These are phyloP conservation scores for Zosterops pallidus DNA, from an alignment of 2,113 vertebrate genomes.

Conservation along the genomic window DNA sequence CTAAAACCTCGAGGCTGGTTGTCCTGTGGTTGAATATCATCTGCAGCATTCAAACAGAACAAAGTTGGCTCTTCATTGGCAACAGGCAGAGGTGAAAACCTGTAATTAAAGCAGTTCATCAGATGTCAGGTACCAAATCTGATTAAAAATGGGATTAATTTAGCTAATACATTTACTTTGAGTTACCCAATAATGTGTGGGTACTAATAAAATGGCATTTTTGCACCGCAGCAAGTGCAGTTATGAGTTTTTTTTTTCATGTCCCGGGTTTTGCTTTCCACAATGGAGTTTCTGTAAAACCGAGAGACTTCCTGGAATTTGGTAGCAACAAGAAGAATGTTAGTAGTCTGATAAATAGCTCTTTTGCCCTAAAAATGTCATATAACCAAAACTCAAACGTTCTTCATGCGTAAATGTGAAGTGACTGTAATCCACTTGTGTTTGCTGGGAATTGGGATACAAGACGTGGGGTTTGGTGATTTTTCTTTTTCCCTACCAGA, in stretches of 20 bases:
- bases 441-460: background rate
- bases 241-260: background rate
- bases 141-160: background rate
- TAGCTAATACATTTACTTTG: background rate
- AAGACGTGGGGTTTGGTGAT: fast-evolving
- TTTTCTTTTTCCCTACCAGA: background rate
- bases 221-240: background rate
- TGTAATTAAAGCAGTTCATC: background rate
- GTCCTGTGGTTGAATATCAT: background rate
- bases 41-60: background rate
- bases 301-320: background rate
- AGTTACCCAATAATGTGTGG: background rate
- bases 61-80: background rate
- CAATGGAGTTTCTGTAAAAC: background rate
- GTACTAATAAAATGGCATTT: background rate
- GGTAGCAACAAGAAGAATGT: background rate
- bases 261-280: background rate
- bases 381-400: background rate
- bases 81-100: background rate
- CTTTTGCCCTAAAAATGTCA: background rate
- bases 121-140: background rate
- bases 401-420: background rate
- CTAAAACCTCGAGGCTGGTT: conserved; percentile 39
- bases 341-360: background rate
- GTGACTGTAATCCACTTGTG: background rate